Evolutionary conservation across 2,113 vertebrate genomes (phyloP).

Genomic region (Martes martes): DNA sequence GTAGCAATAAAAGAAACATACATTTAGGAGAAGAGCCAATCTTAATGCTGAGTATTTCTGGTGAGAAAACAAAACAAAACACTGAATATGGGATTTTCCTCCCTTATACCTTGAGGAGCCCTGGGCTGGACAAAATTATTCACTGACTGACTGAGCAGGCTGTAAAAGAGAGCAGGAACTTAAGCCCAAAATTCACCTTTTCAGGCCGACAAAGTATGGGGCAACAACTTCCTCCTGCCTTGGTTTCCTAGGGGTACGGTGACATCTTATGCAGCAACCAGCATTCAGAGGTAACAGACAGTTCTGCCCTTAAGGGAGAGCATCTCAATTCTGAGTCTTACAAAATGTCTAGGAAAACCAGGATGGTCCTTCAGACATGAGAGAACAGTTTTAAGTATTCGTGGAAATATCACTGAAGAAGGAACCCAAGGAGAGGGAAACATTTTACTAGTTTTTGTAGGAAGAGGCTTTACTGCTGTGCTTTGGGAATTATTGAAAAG

Average conservation of each 20-base stretch:
- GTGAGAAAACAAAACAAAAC: neutral
- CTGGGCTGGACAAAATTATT: neutral
- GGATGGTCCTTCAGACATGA: neutral
- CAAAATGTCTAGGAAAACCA: neutral
- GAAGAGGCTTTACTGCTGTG: neutral
- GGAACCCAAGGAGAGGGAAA: neutral
- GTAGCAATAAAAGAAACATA: neutral
- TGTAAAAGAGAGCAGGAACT: neutral
- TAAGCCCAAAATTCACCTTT: neutral
- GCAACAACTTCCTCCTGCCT: neutral
- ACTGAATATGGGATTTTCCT: neutral
- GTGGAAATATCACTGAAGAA: neutral
- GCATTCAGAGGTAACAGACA: neutral
- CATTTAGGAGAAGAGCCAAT: neutral
- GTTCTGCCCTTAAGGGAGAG: neutral
- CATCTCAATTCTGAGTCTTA: neutral
- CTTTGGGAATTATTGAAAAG: neutral
- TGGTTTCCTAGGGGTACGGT: neutral
- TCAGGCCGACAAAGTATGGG: neutral
- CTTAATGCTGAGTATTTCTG: neutral
- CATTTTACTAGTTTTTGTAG: neutral
- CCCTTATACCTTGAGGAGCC: accelerated
- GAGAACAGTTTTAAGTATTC: neutral
- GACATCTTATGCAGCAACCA: neutral
- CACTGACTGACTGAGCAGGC: neutral